A percentile compares a stretch with the other conserved stretches of the same genome.
Conservation (phyloP, 2,888 invertebrate genomes). For the Brenthis daphne region DNA sequence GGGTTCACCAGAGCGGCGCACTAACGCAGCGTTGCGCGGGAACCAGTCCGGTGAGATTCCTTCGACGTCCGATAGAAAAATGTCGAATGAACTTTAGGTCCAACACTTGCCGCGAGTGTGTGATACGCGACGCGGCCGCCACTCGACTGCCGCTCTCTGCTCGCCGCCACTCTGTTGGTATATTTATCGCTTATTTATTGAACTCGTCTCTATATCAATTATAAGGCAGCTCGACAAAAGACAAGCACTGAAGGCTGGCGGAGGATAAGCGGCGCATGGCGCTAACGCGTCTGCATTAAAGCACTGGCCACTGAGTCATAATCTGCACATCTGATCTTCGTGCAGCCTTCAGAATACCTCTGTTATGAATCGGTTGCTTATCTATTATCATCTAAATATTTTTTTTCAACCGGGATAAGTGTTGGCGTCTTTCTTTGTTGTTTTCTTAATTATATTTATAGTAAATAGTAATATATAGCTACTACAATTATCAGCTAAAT, state of each 20-base stretch:
- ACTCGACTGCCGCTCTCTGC: slow-evolving; percentile 79
- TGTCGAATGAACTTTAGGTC: slow-evolving; percentile 77
- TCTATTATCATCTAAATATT: slow-evolving; percentile 67
- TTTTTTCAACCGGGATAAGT: slow-evolving; percentile 68
- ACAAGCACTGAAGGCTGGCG: slow-evolving; percentile 54
- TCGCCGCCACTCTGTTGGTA: slow-evolving; percentile 70
- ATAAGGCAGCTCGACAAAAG: slow-evolving; percentile 68
- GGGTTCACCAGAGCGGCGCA: slow-evolving; percentile 82
- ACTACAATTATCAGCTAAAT: no score
- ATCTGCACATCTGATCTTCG: slow-evolving; percentile 44
- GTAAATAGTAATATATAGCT: no score
- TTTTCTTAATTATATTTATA: no score
- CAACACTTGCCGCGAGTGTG: slow-evolving; percentile 74
- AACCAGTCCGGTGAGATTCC: slow-evolving; percentile 86
- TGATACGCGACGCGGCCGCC: slow-evolving; percentile 74
- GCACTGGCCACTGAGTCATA: slow-evolving; percentile 73
- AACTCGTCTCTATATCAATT: slow-evolving; percentile 79
- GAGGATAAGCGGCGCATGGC: slow-evolving; percentile 58
- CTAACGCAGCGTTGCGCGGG: slow-evolving; percentile 80
- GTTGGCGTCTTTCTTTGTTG: slow-evolving; percentile 47
- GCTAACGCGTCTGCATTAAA: slow-evolving; percentile 71
- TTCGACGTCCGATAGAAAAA: slow-evolving; percentile 84
- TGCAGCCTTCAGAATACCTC: slow-evolving; percentile 72
- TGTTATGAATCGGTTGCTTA: slow-evolving; percentile 57
- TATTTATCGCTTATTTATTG: slow-evolving; percentile 82